These are phyloP conservation scores for Callimorpha dominula DNA, from an alignment of 2,888 invertebrate species.

Conservation along the genomic window DNA sequence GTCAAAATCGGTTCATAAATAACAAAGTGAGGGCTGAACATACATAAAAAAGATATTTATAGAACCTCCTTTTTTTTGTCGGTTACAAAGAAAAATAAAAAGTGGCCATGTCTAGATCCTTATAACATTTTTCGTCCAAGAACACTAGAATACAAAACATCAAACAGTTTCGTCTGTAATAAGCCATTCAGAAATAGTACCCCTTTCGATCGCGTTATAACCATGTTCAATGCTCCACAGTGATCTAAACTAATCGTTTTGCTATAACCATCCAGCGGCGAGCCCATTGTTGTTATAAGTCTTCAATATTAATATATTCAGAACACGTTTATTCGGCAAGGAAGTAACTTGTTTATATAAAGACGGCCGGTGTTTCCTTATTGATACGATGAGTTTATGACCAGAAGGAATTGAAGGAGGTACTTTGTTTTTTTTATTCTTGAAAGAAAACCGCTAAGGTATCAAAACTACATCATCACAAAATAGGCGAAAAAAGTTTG, in stretches of 20 bases:
- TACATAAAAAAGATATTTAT: no score
- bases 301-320: constrained; percentile 19
- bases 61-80: no score
- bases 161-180: no score
- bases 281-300: constrained; percentile 9
- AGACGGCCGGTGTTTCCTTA: constrained; percentile 15
- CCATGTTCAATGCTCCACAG: neutral
- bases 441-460: neutral
- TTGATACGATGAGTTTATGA: constrained; percentile 13
- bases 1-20: no score
- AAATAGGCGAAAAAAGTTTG: neutral
- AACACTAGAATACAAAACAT: no score
- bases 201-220: neutral
- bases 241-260: neutral
- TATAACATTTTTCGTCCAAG: no score
- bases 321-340: constrained; percentile 18
- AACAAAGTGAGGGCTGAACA: no score
- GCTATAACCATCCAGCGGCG: neutral
- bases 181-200: neutral
- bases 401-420: constrained; percentile 1
- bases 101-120: no score
- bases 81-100: no score
- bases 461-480: neutral
- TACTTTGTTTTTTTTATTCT: constrained; percentile 9
- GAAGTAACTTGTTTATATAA: constrained; percentile 15